These are phyloP conservation scores for Oxytorus armatus DNA, from an alignment of 2,888 invertebrate genomes.

Conservation along the genomic window DNA sequence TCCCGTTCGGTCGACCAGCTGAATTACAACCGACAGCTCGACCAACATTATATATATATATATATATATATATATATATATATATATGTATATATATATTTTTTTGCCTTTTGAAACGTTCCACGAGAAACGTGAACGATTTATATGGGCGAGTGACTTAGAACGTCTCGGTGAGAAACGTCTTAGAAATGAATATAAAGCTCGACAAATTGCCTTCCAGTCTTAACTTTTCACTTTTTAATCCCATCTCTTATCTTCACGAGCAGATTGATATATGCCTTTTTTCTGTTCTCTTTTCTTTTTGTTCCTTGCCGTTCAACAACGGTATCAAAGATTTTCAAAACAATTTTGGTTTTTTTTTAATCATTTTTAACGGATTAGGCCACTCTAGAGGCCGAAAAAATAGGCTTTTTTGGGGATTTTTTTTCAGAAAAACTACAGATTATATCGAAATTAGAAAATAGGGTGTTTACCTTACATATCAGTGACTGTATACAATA, in stretches of 20 bases:
- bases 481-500: too few relatives aligned
- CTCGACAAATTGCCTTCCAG: conserved; percentile 32
- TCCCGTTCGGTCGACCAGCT: conserved; percentile 61
- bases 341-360: background rate
- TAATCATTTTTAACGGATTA: too few relatives aligned
- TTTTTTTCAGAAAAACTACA: too few relatives aligned
- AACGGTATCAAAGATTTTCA: background rate
- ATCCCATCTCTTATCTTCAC: background rate
- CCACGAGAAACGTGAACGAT: conserved; percentile 35
- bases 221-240: conserved; percentile 20
- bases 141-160: conserved; percentile 37
- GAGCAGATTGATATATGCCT: background rate
- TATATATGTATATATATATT: background rate
- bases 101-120: conserved; percentile 19
- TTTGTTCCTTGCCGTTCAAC: background rate
- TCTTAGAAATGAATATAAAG: conserved; percentile 33
- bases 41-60: conserved; percentile 36
- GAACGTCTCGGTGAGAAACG: conserved; percentile 4
- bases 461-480: too few relatives aligned
- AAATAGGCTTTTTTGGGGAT: too few relatives aligned
- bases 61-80: background rate
- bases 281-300: background rate
- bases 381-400: too few relatives aligned
- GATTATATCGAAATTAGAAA: too few relatives aligned
- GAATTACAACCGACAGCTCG: conserved; percentile 71